Evolutionary conservation across 35 echinoderm and acorn worm species (phyloP).

Genomic region (Apostichopus japonicus): DNA sequence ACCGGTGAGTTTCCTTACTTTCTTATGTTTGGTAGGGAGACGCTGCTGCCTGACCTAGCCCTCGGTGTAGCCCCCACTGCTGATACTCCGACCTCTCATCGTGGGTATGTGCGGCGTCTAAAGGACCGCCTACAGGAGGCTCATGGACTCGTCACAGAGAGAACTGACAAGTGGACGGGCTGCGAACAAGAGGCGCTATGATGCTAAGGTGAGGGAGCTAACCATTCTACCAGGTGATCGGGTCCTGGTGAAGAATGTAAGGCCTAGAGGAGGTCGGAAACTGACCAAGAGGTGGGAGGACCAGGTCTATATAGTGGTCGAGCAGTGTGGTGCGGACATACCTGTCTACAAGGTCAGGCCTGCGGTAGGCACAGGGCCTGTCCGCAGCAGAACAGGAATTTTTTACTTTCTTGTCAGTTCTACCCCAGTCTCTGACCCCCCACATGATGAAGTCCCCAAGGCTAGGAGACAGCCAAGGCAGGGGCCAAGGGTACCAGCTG

Average conservation of each 20-base stretch:
- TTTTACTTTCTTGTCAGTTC: neutral
- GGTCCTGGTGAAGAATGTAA: neutral
- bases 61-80: neutral
- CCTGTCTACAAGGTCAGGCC: slow-evolving; percentile 6
- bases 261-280: neutral
- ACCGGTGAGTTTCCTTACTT: slow-evolving; percentile 58
- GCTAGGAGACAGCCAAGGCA: no score
- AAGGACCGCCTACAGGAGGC: slow-evolving; percentile 36
- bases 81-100: neutral
- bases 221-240: neutral
- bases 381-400: neutral
- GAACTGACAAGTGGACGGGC: slow-evolving; percentile 13
- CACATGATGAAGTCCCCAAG: no score
- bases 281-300: neutral
- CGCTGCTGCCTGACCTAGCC: slow-evolving; percentile 42
- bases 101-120: slow-evolving; percentile 41
- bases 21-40: slow-evolving; percentile 62
- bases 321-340: neutral
- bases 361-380: neutral
- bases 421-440: no score
- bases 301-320: neutral
- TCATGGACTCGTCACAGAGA: slow-evolving; percentile 36
- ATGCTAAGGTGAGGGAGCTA: neutral
- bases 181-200: slow-evolving; percentile 44
- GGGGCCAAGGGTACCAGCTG: no score